phyloP scores from a whole-genome alignment of 1,140 invertebrate genomes.

The Aricia agestis region DNA sequence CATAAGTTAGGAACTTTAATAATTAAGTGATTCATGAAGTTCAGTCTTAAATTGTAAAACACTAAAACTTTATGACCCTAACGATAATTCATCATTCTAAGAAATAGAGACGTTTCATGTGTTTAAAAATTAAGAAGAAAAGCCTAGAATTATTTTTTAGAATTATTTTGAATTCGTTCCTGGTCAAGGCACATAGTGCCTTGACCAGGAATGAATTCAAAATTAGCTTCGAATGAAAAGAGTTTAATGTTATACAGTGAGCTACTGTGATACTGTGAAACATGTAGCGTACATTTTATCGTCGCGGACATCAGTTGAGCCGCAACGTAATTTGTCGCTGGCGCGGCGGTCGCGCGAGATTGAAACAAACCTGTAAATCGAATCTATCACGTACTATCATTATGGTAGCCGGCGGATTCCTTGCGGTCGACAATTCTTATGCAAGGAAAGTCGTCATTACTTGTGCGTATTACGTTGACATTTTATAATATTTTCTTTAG shows the following conservation, averaged over 20 bases:
- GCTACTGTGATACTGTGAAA: constrained; percentile 3
- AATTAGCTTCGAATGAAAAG: background rate
- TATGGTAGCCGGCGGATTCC: constrained; percentile 48
- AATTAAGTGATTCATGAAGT: no score
- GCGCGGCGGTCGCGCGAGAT: constrained; percentile 46
- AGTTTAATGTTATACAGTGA: background rate
- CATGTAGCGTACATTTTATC: constrained; percentile 16
- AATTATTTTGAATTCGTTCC: no score
- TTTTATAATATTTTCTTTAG: background rate
- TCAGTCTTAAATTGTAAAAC: no score
- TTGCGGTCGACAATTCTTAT: constrained; percentile 48
- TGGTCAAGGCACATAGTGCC: no score
- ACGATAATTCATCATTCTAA: no score
- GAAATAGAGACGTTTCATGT: no score
- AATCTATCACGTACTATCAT: constrained; percentile 66
- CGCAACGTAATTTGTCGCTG: constrained; percentile 59
- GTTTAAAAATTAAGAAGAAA: no score
- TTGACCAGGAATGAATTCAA: background rate
- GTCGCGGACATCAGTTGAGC: constrained; percentile 51
- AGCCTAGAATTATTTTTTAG: no score
- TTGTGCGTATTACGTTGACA: background rate
- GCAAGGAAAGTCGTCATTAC: constrained; percentile 23
- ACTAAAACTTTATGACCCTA: no score
- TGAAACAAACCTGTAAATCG: constrained; percentile 65
- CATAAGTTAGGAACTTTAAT: no score